Evolutionary conservation across 2,797 vertebrate genomes (phyloP), one percentile per base, ranked within the genome.

Genomic region (Enteromius unitaeniatus): DNA sequence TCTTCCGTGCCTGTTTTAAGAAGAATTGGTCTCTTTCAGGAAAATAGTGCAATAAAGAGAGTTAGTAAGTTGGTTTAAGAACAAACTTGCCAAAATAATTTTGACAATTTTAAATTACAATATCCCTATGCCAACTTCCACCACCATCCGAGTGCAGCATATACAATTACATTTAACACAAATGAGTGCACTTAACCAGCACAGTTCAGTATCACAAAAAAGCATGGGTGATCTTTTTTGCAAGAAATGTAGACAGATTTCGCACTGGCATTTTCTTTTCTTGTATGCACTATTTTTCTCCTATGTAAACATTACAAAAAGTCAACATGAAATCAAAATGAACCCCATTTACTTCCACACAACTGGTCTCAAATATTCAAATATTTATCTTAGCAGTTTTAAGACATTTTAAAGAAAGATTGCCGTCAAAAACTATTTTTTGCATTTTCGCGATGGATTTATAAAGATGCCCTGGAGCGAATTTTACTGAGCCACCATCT

Each of bases 1-100:
- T 96, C 96, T 96, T 98, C 95, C 97, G 97, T 95, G 95, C 98
- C 98, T 99, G 98, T 99, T 98, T 99, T 97, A 99, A 99, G 97
- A 99, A 99, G 98, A 99, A 99, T 97, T 97, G 97, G 97, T 98
- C 97, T 99, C 97, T 99, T 99, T 99, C 97, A 99, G 98, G 97
- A 99, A 99, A 99, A 99, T 99, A 99, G 98, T 98, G 98, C 97
- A 98, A 99, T 97, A 99, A 99, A 99, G 93, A 99, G 97, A 98
- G 98, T 99, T 99, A 99, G 98, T 99, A 98, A 97, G 96, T 96
- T 91, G 92, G 88, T 91, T 90, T 92, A 89, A 5, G 34, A 89
- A 90, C 89, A 92, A 89, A 89, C 62, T 84, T 89, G 89, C 91
- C 88, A 90, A 90, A 86, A 93, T 87, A 86, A 89, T 89, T 87